Percentiles rank a stretch among this genome's conserved stretches.
Conservation (phyloP, 1,140 invertebrate genomes). For the Pachyrhynchus sulphureomaculatus region DNA sequence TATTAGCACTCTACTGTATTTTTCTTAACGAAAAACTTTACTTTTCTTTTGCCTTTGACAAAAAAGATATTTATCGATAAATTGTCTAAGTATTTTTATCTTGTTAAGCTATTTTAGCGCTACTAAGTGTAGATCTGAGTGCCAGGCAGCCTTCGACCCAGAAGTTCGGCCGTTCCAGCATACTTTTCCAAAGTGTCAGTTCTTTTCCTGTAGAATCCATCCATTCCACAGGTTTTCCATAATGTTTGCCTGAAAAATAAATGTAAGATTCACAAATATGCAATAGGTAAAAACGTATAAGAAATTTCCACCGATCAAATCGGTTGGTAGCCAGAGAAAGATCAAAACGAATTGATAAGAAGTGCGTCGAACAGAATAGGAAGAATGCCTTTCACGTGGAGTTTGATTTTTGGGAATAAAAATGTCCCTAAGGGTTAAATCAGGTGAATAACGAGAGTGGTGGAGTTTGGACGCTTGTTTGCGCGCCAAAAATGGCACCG, state of each 20-base stretch:
- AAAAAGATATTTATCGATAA: background rate
- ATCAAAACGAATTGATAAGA: no score
- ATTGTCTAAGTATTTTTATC: constrained; percentile 7
- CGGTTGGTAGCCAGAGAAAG: background rate
- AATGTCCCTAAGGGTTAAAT: no score
- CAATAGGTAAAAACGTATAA: no score
- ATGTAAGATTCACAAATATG: no score
- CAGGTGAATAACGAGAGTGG: no score
- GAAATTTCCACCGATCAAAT: background rate
- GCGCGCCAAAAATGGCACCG: no score
- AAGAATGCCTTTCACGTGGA: no score
- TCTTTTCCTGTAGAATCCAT: constrained; percentile 93
- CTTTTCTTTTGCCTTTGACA: background rate
- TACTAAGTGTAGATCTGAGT: constrained; percentile 74
- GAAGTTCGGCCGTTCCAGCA: constrained; percentile 90
- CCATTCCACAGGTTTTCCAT: constrained; percentile 86
- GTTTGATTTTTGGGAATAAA: no score
- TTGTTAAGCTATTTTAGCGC: constrained; percentile 51
- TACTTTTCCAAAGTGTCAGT: constrained; percentile 87
- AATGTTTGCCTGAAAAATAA: constrained; percentile 72
- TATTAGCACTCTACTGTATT: background rate
- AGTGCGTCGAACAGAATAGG: no score
- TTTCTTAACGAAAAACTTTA: background rate
- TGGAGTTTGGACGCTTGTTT: no score
- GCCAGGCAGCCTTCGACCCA: constrained; percentile 92